Conservation (phyloP, 2,797 vertebrate genomes). For the Coendou prehensilis region DNA sequence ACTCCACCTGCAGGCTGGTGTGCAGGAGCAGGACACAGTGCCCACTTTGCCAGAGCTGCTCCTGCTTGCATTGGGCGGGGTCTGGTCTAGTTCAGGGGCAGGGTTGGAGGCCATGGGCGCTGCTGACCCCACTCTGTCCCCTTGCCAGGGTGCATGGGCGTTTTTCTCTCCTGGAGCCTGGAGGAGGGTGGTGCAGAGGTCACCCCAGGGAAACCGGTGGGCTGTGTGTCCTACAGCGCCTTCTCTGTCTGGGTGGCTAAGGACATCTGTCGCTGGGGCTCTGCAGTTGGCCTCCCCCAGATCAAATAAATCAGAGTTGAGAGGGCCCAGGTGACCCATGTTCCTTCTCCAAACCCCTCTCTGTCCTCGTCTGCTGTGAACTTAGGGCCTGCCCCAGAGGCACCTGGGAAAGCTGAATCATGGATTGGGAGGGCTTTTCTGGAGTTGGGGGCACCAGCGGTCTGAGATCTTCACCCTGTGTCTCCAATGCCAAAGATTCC, state of each 20-base stretch:
- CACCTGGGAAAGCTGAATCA: not conserved
- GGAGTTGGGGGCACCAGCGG: no score
- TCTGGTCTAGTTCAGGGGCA: not conserved
- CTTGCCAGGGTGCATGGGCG: not conserved
- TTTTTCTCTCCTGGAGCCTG: not conserved
- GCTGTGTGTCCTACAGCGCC: not conserved
- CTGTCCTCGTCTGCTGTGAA: not conserved
- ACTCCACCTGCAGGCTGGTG: not conserved
- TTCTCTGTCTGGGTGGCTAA: not conserved
- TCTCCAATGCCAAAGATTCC: not conserved
- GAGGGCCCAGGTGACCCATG: not conserved
- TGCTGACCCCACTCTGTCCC: no score
- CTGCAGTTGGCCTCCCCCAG: not conserved
- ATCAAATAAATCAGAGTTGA: not conserved
- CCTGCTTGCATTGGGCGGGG: not conserved
- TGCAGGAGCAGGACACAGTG: not conserved
- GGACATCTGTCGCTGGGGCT: not conserved
- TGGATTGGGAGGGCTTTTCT: accelerated
- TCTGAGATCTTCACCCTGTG: not conserved
- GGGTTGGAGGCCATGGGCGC: not conserved
- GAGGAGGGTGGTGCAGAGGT: not conserved
- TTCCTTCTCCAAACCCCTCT: not conserved
- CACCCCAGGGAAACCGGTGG: no score
- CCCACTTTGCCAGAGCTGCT: not conserved
- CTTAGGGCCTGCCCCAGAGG: not conserved